phyloP scores from a whole-genome alignment of 2,888 invertebrate genomes.

The Drosophila austrosaltans region DNA sequence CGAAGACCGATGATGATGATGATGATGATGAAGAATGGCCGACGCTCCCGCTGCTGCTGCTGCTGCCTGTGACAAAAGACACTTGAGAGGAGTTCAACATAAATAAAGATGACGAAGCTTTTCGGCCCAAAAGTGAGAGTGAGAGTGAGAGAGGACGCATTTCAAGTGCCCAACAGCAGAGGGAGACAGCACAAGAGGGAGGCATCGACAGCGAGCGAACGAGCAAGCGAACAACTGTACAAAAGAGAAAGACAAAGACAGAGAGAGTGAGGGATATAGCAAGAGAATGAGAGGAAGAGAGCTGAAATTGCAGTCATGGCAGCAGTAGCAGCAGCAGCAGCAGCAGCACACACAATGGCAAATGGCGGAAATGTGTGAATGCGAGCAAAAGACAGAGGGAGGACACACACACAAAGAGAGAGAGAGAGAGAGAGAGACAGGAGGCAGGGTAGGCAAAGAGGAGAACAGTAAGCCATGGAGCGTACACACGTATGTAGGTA shows the following conservation, averaged over 20 bases:
- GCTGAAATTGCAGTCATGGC: slow-evolving; percentile 63
- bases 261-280: neutral
- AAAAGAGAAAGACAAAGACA: too few relatives aligned
- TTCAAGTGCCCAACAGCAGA: slow-evolving; percentile 11
- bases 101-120: slow-evolving; percentile 79
- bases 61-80: slow-evolving; percentile 46
- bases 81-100: slow-evolving; percentile 56
- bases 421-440: slow-evolving; percentile 30
- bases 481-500: slow-evolving; percentile 18
- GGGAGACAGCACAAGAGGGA: slow-evolving; percentile 34
- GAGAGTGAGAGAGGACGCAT: slow-evolving; percentile 22
- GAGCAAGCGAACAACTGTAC: neutral
- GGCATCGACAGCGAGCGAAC: slow-evolving; percentile 33
- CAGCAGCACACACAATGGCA: slow-evolving; percentile 22
- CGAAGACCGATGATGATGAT: neutral
- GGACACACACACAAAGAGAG: slow-evolving; percentile 26
- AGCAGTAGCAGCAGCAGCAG: slow-evolving; percentile 48
- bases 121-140: slow-evolving; percentile 22
- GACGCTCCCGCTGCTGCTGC: slow-evolving; percentile 53
- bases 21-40: slow-evolving; percentile 50
- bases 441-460: neutral
- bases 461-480: neutral
- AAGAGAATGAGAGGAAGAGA: slow-evolving; percentile 2
- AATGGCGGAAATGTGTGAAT: slow-evolving; percentile 79
- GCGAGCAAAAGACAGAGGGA: slow-evolving; percentile 59